Evolutionary conservation across 2,797 vertebrate species (phyloP).

Genomic region (Enteromius fasciolatus): DNA sequence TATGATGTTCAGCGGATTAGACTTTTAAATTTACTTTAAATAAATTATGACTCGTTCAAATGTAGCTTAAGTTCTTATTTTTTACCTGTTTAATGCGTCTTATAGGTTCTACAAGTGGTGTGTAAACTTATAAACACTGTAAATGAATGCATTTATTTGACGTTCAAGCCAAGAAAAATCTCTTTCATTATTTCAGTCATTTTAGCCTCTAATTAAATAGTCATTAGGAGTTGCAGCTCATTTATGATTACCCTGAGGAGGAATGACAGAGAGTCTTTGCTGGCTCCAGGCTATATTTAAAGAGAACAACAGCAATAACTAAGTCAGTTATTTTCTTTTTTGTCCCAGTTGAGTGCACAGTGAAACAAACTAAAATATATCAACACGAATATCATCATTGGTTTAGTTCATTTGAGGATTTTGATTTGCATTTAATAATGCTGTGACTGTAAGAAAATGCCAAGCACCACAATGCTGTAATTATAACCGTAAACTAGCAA

Average conservation of each 20-base stretch:
- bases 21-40: background rate
- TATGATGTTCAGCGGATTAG: background rate
- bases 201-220: constrained; percentile 70
- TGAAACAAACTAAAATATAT: background rate
- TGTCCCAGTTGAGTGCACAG: background rate
- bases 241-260: constrained; percentile 65
- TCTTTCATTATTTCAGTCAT: constrained; percentile 64
- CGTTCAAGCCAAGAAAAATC: constrained; percentile 59
- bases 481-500: constrained; percentile 56
- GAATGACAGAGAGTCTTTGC: constrained; percentile 65
- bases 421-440: constrained; percentile 34
- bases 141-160: constrained; percentile 13
- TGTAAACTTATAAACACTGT: background rate
- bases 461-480: constrained; percentile 42
- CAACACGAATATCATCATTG: background rate
- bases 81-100: background rate
- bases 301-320: constrained; percentile 38
- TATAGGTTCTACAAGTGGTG: background rate
- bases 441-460: constrained; percentile 22
- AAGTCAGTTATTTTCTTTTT: background rate
- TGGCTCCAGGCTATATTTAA: constrained; percentile 45
- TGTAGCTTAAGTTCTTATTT: background rate
- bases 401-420: constrained; percentile 15
- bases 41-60: background rate
- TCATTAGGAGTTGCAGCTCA: constrained; percentile 70